These are phyloP conservation scores for Chauna torquata DNA, from an alignment of 2,113 vertebrate genomes.

Conservation along the genomic window DNA sequence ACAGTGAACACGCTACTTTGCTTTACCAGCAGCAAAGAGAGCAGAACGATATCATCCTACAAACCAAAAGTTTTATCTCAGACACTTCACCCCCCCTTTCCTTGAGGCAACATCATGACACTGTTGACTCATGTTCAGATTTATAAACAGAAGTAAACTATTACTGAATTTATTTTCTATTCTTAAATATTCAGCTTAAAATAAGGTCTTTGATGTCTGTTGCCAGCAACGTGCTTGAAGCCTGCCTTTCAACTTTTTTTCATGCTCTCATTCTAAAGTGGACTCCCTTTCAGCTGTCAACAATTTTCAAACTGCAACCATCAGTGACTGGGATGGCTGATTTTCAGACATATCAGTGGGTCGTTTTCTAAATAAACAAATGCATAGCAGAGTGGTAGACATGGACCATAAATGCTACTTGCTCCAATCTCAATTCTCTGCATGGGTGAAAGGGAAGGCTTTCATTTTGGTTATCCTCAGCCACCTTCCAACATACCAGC, in stretches of 20 bases:
- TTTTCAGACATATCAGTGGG: background rate
- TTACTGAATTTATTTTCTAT: slow-evolving; percentile 31
- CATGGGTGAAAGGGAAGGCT: background rate
- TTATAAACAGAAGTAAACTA: slow-evolving; percentile 58
- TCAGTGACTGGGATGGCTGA: background rate
- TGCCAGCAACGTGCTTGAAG: background rate
- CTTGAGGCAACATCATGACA: slow-evolving; percentile 21
- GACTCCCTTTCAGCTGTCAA: slow-evolving; percentile 5
- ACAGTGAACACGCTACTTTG: background rate
- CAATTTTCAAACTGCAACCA: background rate
- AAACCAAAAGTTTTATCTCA: background rate
- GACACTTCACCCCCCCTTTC: background rate
- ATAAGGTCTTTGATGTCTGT: slow-evolving; percentile 39
- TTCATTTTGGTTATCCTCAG: background rate
- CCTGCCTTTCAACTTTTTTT: slow-evolving; percentile 19
- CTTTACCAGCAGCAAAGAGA: background rate
- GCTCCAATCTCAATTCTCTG: background rate
- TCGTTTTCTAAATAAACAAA: background rate
- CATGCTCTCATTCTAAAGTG: background rate
- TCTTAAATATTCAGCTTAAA: slow-evolving; percentile 38
- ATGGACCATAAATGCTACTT: background rate
- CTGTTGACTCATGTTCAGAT: slow-evolving; percentile 32
- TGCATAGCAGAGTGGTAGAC: background rate
- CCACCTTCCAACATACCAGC: background rate
- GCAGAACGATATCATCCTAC: background rate